A percentile compares a stretch with the other conserved stretches of the same genome.
phyloP scores from a whole-genome alignment of 2,797 vertebrate species.

The Amblyopsis hoosieri region DNA sequence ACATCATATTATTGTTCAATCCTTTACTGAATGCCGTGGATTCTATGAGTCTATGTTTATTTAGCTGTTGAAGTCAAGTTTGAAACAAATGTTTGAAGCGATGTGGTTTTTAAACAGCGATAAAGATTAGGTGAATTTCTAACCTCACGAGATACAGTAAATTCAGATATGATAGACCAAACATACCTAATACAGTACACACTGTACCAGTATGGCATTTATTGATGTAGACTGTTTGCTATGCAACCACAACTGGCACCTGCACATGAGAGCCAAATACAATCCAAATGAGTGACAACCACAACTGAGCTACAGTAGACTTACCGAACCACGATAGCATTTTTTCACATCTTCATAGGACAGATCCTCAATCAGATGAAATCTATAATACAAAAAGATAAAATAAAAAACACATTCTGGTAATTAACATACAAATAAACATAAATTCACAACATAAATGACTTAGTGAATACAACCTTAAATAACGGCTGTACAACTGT shows the following conservation, averaged over 20 bases:
- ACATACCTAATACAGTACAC: too few relatives aligned
- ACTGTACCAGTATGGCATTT: too few relatives aligned
- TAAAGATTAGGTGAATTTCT: too few relatives aligned
- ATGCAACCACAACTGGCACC: not conserved
- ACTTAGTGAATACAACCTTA: not conserved
- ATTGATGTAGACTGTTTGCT: too few relatives aligned
- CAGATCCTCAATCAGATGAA: slow-evolving; percentile 72
- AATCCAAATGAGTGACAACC: not conserved
- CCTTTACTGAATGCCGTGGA: not conserved
- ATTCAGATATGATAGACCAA: too few relatives aligned
- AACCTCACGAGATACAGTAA: too few relatives aligned
- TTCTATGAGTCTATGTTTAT: not conserved
- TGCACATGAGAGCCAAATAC: not conserved
- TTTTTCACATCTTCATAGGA: slow-evolving; percentile 78
- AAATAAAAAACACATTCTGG: not conserved
- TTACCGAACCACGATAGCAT: slow-evolving; percentile 77
- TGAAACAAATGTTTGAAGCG: too few relatives aligned
- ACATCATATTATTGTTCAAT: not conserved
- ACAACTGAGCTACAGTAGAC: slow-evolving; percentile 23
- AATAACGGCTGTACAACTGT: not conserved
- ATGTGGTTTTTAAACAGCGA: too few relatives aligned
- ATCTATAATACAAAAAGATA: slow-evolving; percentile 48
- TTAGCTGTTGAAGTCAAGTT: too few relatives aligned
- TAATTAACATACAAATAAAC: not conserved
- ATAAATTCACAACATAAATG: too few relatives aligned